A percentile compares a stretch with the other conserved stretches of the same genome.
Conservation (phyloP, 2,797 vertebrate genomes). For the Dallia pectoralis region DNA sequence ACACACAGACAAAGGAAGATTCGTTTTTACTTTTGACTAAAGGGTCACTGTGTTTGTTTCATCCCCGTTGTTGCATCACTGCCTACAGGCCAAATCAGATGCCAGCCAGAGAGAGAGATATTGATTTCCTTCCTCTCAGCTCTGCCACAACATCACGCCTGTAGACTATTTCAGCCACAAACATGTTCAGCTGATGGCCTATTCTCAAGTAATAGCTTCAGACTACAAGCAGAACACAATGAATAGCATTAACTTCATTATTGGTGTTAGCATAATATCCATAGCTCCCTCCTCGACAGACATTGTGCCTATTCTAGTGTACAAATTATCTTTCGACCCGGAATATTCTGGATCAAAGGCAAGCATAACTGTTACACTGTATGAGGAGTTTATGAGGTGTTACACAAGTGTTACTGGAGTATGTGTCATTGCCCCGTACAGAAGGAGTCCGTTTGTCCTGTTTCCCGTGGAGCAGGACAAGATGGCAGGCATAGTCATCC, state of each 20-base stretch:
- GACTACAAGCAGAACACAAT: not conserved
- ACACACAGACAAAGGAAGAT: not conserved
- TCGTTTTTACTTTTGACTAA: not conserved
- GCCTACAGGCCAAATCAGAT: slow-evolving; percentile 13
- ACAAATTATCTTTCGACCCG: too few species aligned
- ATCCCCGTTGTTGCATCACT: slow-evolving; percentile 6
- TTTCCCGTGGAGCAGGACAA: not conserved
- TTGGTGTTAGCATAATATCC: slow-evolving; percentile 6
- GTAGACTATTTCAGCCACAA: not conserved
- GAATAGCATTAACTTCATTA: not conserved
- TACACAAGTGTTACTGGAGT: not conserved
- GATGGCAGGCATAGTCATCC: not conserved
- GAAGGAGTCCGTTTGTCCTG: not conserved
- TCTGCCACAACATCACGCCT: not conserved
- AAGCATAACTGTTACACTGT: not conserved
- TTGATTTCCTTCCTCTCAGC: slow-evolving; percentile 9
- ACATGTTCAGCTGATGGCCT: not conserved
- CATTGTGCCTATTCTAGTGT: too few species aligned
- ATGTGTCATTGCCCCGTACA: not conserved
- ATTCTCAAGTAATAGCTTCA: not conserved
- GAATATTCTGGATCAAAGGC: not conserved
- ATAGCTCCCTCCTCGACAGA: too few species aligned
- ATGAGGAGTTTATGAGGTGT: not conserved
- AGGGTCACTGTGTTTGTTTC: not conserved
- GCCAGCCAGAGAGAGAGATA: not conserved